These are phyloP conservation scores for Tigriopus japonicus DNA, from an alignment of 1,140 invertebrate genomes.

Conservation along the genomic window DNA sequence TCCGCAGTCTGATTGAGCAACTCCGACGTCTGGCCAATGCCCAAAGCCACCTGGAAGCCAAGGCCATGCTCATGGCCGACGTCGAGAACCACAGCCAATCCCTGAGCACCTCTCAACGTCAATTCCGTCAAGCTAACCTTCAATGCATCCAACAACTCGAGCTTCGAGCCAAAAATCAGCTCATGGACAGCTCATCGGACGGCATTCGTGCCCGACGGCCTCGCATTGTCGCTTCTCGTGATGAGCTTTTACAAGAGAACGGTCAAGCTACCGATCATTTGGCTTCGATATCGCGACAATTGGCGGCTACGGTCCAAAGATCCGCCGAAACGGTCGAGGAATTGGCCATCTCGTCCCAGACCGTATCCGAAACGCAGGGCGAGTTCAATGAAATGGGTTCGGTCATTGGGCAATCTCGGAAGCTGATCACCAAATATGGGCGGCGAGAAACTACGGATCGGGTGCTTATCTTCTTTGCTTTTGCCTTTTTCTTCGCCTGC, in stretches of 20 bases:
- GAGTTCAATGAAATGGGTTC: constrained; percentile 67
- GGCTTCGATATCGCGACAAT: background rate
- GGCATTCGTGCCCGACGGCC: too few species aligned
- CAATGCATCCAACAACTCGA: background rate
- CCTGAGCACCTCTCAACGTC: background rate
- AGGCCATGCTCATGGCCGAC: background rate
- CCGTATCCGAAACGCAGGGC: constrained; percentile 46
- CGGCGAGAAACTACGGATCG: constrained; percentile 85
- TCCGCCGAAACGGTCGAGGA: background rate
- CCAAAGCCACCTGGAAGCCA: background rate
- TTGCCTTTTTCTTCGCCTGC: constrained; percentile 68
- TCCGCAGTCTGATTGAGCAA: background rate
- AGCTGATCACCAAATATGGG: constrained; percentile 80
- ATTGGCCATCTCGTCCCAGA: constrained; percentile 25
- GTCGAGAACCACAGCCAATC: background rate
- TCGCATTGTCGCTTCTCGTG: too few species aligned
- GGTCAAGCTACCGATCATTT: background rate
- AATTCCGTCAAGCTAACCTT: background rate
- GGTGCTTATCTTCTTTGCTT: constrained; percentile 67
- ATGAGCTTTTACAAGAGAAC: background rate
- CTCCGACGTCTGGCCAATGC: background rate
- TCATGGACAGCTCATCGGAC: background rate
- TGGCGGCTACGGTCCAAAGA: constrained; percentile 2
- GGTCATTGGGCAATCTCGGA: constrained; percentile 66
- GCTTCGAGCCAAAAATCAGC: background rate